Conservation (phyloP, 2,888 invertebrate species). For the Drosophila borborema region DNA sequence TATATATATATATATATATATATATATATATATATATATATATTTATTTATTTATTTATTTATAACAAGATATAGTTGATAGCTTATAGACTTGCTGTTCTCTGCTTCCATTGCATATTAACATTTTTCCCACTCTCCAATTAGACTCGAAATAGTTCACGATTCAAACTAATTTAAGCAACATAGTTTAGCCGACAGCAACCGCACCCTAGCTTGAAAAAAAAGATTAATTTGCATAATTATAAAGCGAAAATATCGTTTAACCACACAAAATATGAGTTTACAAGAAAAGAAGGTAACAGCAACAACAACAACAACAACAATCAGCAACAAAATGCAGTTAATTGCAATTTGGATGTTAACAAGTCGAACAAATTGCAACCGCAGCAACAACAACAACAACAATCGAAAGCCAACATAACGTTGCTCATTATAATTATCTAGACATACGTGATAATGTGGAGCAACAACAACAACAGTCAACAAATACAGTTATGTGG, state of each 20-base stretch:
- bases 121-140: constrained; percentile 4
- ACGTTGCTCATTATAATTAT: constrained; percentile 53
- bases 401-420: constrained; percentile 8
- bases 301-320: neutral
- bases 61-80: neutral
- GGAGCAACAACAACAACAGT: constrained; percentile 20
- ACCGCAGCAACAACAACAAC: constrained; percentile 17
- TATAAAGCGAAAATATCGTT: constrained; percentile 12
- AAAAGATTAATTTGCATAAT: constrained; percentile 8
- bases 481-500: constrained; percentile 23
- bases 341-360: constrained; percentile 82
- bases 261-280: constrained; percentile 5
- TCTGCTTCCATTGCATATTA: neutral
- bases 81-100: neutral
- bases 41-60: too few species aligned
- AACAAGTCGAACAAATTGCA: constrained; percentile 73
- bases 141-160: constrained; percentile 4
- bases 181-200: constrained; percentile 6
- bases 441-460: constrained; percentile 37
- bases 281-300: neutral
- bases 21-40: too few species aligned
- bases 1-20: neutral
- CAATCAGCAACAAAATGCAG: constrained; percentile 44
- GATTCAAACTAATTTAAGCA: neutral
- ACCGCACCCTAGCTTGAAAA: constrained; percentile 2